Percentiles rank a stretch among this genome's conserved stretches.
These are phyloP conservation scores for Pristionchus arcanus DNA, from an alignment of 2,888 invertebrate species.

Conservation along the genomic window DNA sequence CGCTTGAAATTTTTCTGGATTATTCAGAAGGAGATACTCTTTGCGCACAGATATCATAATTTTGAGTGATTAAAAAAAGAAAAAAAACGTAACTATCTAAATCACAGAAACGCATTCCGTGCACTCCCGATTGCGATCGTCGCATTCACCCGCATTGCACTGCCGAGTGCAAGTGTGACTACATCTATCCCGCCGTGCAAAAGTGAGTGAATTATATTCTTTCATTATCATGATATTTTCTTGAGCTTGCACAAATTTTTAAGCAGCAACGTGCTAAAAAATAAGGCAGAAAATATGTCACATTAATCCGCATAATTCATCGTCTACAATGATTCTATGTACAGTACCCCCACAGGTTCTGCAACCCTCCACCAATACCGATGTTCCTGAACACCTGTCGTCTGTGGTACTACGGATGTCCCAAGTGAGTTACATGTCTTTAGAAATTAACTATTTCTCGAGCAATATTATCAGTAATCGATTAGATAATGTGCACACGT, in stretches of 20 bases:
- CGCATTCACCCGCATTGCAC: conserved; percentile 73
- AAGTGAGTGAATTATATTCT: conserved; percentile 42
- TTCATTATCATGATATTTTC: too few relatives aligned
- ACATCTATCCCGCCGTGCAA: conserved; percentile 72
- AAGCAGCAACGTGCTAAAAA: too few relatives aligned
- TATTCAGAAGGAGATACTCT: too few relatives aligned
- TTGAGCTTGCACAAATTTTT: too few relatives aligned
- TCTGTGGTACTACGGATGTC: conserved; percentile 75
- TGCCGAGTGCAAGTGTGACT: conserved; percentile 75
- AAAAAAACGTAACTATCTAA: background rate
- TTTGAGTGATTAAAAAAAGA: too few relatives aligned
- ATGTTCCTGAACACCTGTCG: conserved; percentile 75
- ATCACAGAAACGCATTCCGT: conserved; percentile 70
- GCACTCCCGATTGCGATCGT: conserved; percentile 73
- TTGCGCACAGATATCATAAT: too few relatives aligned
- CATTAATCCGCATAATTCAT: too few relatives aligned
- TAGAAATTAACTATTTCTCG: background rate
- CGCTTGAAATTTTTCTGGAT: too few relatives aligned
- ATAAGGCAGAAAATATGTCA: too few relatives aligned
- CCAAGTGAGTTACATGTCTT: conserved; percentile 19
- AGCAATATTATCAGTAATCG: background rate
- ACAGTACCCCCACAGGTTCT: conserved; percentile 61
- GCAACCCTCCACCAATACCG: conserved; percentile 75
- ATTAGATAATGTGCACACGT: background rate
- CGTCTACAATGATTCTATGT: too few relatives aligned